A percentile compares a stretch with the other conserved stretches of the same genome.
Conservation (phyloP, 1,140 invertebrate genomes). For the Eumaeus atala region DNA sequence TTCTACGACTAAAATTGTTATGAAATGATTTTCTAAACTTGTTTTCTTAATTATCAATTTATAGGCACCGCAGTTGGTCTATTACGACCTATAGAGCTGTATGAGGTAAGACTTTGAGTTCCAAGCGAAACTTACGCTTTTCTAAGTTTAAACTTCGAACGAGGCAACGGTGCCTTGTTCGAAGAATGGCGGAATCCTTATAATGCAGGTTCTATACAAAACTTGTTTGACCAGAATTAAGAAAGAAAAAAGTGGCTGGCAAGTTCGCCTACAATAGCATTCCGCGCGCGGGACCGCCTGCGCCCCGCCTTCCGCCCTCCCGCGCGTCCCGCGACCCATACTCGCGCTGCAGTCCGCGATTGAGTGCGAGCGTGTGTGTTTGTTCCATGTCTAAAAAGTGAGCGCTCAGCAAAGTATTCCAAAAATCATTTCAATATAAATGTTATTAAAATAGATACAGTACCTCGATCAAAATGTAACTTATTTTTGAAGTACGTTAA, state of each 20-base stretch:
- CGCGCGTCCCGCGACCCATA: slow-evolving; percentile 42
- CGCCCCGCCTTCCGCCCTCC: slow-evolving; percentile 49
- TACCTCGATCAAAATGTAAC: neutral
- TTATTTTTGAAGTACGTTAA: neutral
- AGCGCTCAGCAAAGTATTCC: slow-evolving; percentile 32
- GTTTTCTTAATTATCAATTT: too few species aligned
- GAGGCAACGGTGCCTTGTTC: slow-evolving; percentile 55
- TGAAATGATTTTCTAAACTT: too few species aligned
- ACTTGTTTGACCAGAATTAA: slow-evolving; percentile 72
- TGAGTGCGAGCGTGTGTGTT: slow-evolving; percentile 49
- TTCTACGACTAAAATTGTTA: too few species aligned
- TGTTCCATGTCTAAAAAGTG: slow-evolving; percentile 18
- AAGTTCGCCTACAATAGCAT: slow-evolving; percentile 71
- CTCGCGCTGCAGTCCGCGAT: slow-evolving; percentile 41
- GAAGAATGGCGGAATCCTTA: slow-evolving; percentile 71
- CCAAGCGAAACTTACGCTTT: slow-evolving; percentile 45
- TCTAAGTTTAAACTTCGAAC: slow-evolving; percentile 36
- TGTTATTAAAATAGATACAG: slow-evolving; percentile 12
- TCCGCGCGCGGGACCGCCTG: slow-evolving; percentile 47
- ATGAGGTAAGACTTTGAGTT: slow-evolving; percentile 27
- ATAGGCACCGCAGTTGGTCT: too few species aligned
- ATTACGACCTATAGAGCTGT: neutral
- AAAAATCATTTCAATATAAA: slow-evolving; percentile 26
- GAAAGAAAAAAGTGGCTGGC: slow-evolving; percentile 69
- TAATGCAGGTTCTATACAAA: slow-evolving; percentile 72